Base-by-base conservation (phyloP, 2,888 invertebrate genomes). In the Sesia bembeciformis region DNA sequence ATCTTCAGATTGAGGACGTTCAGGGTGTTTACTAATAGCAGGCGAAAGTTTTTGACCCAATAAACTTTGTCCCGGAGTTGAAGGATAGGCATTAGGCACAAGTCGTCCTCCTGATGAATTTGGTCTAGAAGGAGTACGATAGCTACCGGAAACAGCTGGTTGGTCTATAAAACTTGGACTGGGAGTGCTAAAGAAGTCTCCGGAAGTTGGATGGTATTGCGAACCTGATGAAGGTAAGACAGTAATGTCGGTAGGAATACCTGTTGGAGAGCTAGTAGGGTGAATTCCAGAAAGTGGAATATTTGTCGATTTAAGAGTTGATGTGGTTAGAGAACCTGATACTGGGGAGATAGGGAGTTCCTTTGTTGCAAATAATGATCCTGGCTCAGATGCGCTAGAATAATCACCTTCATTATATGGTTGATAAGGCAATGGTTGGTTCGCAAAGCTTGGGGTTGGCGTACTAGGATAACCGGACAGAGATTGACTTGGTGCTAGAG, bases 1-100 rank as follows among this genome's bases (percentile, higher is more conserved):
- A 40, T 60, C 57, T 57, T 73, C 68, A 7, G 74, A 68, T 68
- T 78, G 80, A 40, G 72, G 70, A 53, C 76, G 70, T 61, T 75
- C 69, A 46, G 70, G 67, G 7, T 61, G 39, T 40, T 40, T 23
- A 23, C 23, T 2, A 23, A 23, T 23, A 23, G 23, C 23, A 23
- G 23, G 23, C 23, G 23, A 23, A 23, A 23, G 23, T 23, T 2
- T 2, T 23, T 23, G 23, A 23, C 23, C 23, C 23, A 23, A 23
- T 23, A 23, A 23, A 23, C 23, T 23, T 23, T 1, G 23, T 23
- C 23, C 23, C 2, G 23, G 23, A 23, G 23, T 23, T 23, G 23
- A 23, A 23, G 23, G 23, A 23, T 23, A 2, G 2, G 23, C 23
- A 23, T 23, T 23, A 23, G 23, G 23, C 1, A 23, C 1, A 23